Conservation (phyloP, 23 tunicate genomes). For the Phallusia fumigata region DNA sequence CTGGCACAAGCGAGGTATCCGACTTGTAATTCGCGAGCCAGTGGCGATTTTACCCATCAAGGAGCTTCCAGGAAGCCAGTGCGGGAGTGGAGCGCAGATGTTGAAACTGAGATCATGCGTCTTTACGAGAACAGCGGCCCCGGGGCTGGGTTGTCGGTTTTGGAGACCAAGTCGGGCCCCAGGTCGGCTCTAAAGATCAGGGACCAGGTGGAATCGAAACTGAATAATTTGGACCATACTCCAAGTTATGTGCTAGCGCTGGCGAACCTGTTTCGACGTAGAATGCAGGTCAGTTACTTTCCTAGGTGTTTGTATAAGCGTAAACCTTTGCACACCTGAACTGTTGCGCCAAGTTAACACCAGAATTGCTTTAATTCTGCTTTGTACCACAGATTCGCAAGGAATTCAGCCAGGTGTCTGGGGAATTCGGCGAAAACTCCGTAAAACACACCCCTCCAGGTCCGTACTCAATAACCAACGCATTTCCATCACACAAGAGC, state of each 20-base stretch:
- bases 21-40: neutral
- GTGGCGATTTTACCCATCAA: neutral
- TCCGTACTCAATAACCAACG: slow-evolving; percentile 5
- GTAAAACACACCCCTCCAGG: neutral
- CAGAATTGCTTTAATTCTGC: no score
- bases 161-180: slow-evolving; percentile 29
- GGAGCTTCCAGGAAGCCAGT: neutral
- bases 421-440: slow-evolving; percentile 17
- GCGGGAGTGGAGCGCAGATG: slow-evolving; percentile 48
- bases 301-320: no score
- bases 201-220: slow-evolving; percentile 44
- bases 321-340: no score
- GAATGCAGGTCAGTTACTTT: slow-evolving; percentile 43
- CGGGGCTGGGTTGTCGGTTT: slow-evolving; percentile 6
- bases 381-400: slow-evolving; percentile 34
- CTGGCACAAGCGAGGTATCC: neutral
- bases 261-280: slow-evolving; percentile 53
- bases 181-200: neutral
- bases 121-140: slow-evolving; percentile 56
- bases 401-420: slow-evolving; percentile 51
- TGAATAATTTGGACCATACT: slow-evolving; percentile 45
- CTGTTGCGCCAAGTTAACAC: no score
- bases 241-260: slow-evolving; percentile 67
- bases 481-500: slow-evolving; percentile 17
- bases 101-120: slow-evolving; percentile 48